phyloP scores from a whole-genome alignment of 2,888 invertebrate species.

The Torymus tubicola region DNA sequence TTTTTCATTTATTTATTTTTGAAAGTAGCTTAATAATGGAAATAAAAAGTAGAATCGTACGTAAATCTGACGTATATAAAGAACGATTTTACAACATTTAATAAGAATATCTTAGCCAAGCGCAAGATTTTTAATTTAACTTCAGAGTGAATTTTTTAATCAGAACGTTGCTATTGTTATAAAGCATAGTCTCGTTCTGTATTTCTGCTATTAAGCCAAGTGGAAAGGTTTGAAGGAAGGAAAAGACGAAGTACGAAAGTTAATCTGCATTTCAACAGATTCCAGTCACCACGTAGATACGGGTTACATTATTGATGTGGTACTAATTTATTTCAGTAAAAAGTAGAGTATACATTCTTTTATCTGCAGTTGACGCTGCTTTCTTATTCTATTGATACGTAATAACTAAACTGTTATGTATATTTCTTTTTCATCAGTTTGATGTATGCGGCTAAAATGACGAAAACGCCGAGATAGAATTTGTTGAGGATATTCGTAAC shows the following conservation, averaged over 20 bases:
- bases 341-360: slow-evolving; percentile 64
- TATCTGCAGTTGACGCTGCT: slow-evolving; percentile 27
- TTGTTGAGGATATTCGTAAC: slow-evolving; percentile 35
- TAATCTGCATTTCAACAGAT: slow-evolving; percentile 26
- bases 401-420: slow-evolving; percentile 28
- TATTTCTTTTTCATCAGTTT: slow-evolving; percentile 30
- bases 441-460: slow-evolving; percentile 18
- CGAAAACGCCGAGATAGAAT: slow-evolving; percentile 41
- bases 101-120: slow-evolving; percentile 48
- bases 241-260: slow-evolving; percentile 18
- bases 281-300: slow-evolving; percentile 29
- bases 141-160: slow-evolving; percentile 25
- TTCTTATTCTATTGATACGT: slow-evolving; percentile 35
- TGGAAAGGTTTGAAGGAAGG: slow-evolving; percentile 22
- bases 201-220: slow-evolving; percentile 21
- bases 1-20: slow-evolving; percentile 26
- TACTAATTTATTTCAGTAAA: slow-evolving; percentile 71
- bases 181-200: slow-evolving; percentile 21
- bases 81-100: slow-evolving; percentile 41
- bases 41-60: slow-evolving; percentile 23
- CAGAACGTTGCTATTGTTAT: slow-evolving; percentile 23
- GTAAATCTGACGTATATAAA: slow-evolving; percentile 33
- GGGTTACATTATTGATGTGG: slow-evolving; percentile 64
- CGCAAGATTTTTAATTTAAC: slow-evolving; percentile 30
- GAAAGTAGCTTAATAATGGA: slow-evolving; percentile 24